Percentiles rank a stretch among this genome's conserved stretches.
These are phyloP conservation scores for Agraylea sexmaculata DNA, from an alignment of 1,140 invertebrate species.

Conservation along the genomic window DNA sequence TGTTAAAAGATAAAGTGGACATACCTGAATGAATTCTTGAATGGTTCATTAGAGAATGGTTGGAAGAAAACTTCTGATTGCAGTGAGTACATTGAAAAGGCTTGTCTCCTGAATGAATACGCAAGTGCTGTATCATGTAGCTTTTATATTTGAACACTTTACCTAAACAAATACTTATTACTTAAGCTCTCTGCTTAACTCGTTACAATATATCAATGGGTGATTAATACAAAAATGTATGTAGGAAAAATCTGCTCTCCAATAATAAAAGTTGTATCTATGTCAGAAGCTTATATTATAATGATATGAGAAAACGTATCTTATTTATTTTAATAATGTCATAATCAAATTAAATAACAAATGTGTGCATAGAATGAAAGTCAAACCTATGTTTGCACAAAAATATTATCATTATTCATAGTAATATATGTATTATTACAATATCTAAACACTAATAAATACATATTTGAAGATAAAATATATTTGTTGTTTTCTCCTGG, in stretches of 20 bases:
- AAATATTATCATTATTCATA: not conserved
- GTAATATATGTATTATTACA: not conserved
- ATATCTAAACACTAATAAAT: not conserved
- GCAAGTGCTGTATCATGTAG: constrained; percentile 19
- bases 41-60: constrained; percentile 15
- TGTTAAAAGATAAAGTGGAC: not conserved
- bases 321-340: constrained; percentile 1
- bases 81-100: constrained; percentile 17
- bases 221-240: constrained; percentile 7
- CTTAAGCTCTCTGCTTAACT: too few species aligned
- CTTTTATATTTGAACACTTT: constrained; percentile 19
- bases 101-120: constrained; percentile 17
- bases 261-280: too few species aligned
- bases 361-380: too few species aligned
- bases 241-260: too few species aligned
- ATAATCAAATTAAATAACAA: constrained; percentile 5
- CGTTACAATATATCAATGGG: constrained; percentile 1
- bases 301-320: too few species aligned
- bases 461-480: too few species aligned
- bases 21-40: constrained; percentile 16
- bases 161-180: constrained; percentile 13
- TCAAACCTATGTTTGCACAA: too few species aligned
- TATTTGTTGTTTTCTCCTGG: too few species aligned
- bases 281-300: too few species aligned
- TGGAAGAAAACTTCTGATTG: constrained; percentile 16